Base-by-base conservation (phyloP, 2,888 invertebrate genomes). In the Drosophila trichaetosa region DNA sequence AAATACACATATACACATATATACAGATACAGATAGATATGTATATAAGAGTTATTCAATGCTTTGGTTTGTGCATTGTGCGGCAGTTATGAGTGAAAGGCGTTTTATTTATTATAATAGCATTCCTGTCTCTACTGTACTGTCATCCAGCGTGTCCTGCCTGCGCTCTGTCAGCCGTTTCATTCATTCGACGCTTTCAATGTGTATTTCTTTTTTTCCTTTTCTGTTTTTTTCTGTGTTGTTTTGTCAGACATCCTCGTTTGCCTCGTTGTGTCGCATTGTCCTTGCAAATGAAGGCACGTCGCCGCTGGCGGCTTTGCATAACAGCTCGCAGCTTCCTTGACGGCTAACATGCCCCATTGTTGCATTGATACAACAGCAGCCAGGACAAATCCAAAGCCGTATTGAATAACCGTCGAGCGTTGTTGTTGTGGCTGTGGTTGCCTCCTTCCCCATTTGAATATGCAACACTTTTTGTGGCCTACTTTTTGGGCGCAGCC, bases 271-370 rank as follows among this genome's bases (percentile, higher is more conserved):
- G 70, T 80, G 83, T 76, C 80, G 79, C 85, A 91, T 91, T 90
- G 91, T 90, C 85, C 90, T 90, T 87, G 89, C 89, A 91, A 86
- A 91, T 90, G 89, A 88, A 87, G 83, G 85, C 77, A 87, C 71
- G 76, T 72, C 78, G 83, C 89, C 70, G 76, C 48, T 73, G 82
- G 82, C 82, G 58, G 84, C 66, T 48, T 66, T 80, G 82, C 82
- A 82, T 79, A 76, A 68, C 69, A 72, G 82, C 72, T 84, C 64
- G 70, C 82, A 81, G 83, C 87, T 83, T 87, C 76, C 79, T 76
- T 72, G 85, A 61, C 68, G 79, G 62, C 82, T 73, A 75, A 70
- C 76, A 76, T 81, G 81, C 78, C 49, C 71, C 67, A 74, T 79
- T 84, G 82, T 87, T 73, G 61, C 79, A 63, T 54, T 60, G 70